Conservation (phyloP, 2,888 invertebrate genomes). For the Drosophila conformis region DNA sequence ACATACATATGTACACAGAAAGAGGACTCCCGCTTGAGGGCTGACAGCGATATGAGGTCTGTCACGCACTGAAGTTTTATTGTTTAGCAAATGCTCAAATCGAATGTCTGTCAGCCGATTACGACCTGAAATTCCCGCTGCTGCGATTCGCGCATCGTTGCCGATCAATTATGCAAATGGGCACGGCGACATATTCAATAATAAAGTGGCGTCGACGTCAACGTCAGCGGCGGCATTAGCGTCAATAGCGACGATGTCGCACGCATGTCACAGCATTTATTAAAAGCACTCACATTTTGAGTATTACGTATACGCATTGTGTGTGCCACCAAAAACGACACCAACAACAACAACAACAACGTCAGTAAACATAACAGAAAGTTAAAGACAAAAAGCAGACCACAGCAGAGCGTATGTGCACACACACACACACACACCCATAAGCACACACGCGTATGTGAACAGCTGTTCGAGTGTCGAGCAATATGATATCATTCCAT, state of each 20-base stretch:
- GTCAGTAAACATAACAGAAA: constrained; percentile 11
- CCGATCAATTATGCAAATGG: constrained; percentile 79
- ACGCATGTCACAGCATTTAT: constrained; percentile 75
- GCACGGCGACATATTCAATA: constrained; percentile 71
- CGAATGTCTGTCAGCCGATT: constrained; percentile 64
- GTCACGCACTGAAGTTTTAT: constrained; percentile 64
- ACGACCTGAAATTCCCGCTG: constrained; percentile 54
- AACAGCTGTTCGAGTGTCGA: constrained; percentile 23
- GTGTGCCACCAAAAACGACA: constrained; percentile 24
- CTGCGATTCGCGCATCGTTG: constrained; percentile 73
- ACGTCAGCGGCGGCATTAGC: constrained; percentile 25
- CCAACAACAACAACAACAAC: constrained; percentile 8
- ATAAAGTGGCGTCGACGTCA: constrained; percentile 63
- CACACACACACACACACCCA: not conserved
- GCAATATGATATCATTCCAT: constrained; percentile 7
- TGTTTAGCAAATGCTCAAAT: constrained; percentile 61
- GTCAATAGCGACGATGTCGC: constrained; percentile 42
- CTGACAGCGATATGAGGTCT: constrained; percentile 11
- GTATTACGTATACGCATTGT: constrained; percentile 65
- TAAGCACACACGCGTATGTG: not conserved
- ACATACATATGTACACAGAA: not conserved
- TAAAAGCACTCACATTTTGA: constrained; percentile 57
- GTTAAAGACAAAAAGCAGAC: constrained; percentile 10
- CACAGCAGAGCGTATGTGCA: constrained; percentile 27
- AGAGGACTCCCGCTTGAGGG: not conserved